A percentile compares a stretch with the other conserved stretches of the same genome.
Evolutionary conservation across 2,797 vertebrate genomes (phyloP).

Genomic region (Serranus cabrilla): DNA sequence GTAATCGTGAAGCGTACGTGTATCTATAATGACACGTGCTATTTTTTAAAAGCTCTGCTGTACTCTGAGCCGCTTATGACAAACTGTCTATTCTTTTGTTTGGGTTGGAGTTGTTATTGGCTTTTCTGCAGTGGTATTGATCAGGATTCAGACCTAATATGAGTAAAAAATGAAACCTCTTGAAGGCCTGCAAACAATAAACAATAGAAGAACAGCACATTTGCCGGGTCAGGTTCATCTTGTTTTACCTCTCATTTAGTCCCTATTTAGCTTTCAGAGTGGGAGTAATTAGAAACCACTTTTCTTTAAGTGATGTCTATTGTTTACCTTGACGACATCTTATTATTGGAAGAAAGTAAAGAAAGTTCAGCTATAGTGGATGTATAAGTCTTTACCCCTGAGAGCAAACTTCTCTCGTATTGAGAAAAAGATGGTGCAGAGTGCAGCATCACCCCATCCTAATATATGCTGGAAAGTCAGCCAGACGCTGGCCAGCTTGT

Average conservation of each 20-base stretch:
- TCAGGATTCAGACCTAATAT: conserved; percentile 4
- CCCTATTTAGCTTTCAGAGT: background rate
- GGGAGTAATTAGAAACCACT: too few relatives aligned
- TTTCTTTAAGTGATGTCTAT: background rate
- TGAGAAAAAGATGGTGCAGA: background rate
- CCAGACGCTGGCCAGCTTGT: conserved; percentile 36
- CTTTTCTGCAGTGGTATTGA: conserved; percentile 8
- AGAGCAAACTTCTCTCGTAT: conserved; percentile 1
- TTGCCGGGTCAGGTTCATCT: too few relatives aligned
- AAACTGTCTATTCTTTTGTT: too few relatives aligned
- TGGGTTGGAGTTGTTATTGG: too few relatives aligned
- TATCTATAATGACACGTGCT: too few relatives aligned
- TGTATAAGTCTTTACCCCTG: background rate
- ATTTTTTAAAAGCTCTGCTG: too few relatives aligned
- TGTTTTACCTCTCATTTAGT: background rate
- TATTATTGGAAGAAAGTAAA: background rate
- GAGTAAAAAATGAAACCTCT: background rate
- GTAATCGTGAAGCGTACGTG: too few relatives aligned
- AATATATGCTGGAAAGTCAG: conserved; percentile 33
- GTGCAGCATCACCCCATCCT: background rate
- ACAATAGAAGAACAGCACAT: background rate
- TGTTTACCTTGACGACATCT: background rate
- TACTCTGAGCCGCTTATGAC: too few relatives aligned
- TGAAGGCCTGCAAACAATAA: conserved; percentile 1
- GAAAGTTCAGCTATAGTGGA: background rate